phyloP scores from a whole-genome alignment of 2,113 vertebrate species.

The Lethenteron camtschaticum region DNA sequence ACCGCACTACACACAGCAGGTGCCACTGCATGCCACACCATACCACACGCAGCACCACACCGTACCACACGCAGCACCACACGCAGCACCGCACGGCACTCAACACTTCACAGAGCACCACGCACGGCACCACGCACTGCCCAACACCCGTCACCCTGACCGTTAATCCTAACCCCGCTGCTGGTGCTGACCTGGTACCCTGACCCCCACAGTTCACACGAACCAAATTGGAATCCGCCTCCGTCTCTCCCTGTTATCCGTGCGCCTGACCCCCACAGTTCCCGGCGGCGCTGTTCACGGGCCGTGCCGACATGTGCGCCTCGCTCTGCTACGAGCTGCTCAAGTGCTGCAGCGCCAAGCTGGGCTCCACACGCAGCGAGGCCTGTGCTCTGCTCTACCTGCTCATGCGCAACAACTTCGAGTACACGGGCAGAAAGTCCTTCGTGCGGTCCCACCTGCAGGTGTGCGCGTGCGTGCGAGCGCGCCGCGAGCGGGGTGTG shows the following conservation, averaged over 20 bases:
- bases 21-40: too few species aligned
- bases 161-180: too few species aligned
- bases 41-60: too few species aligned
- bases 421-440: conserved; percentile 81
- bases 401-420: conserved; percentile 98
- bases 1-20: too few species aligned
- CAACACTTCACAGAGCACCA: too few species aligned
- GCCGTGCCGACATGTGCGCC: conserved; percentile 86
- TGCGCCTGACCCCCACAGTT: conserved; percentile 31
- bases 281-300: conserved; percentile 81
- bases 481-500: too few species aligned
- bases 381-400: conserved; percentile 89
- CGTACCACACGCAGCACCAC: too few species aligned
- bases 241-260: not conserved
- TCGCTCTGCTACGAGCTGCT: conserved; percentile 86
- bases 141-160: too few species aligned
- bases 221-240: not conserved
- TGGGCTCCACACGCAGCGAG: conserved; percentile 74
- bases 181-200: too few species aligned
- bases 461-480: conserved; percentile 20
- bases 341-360: conserved; percentile 89
- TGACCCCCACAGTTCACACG: too few species aligned
- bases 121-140: too few species aligned
- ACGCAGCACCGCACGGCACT: too few species aligned
- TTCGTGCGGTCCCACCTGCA: conserved; percentile 89